These are phyloP conservation scores for Mastomys coucha DNA, from an alignment of 2,113 vertebrate genomes.

Conservation along the genomic window DNA sequence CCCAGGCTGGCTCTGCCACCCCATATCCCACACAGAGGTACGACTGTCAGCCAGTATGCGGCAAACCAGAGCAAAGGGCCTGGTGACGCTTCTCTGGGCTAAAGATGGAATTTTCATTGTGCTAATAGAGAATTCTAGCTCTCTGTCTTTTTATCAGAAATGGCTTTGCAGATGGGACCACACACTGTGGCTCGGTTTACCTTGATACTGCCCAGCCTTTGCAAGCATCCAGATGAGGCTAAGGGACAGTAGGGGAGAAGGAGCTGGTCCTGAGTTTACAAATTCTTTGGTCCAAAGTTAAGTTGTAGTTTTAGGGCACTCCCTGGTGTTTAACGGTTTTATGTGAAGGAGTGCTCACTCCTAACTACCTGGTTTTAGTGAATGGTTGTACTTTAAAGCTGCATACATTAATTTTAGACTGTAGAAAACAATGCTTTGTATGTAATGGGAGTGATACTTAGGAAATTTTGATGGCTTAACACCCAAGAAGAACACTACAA, in stretches of 20 bases:
- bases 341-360: neutral
- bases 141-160: neutral
- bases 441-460: slow-evolving; percentile 48
- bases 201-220: slow-evolving; percentile 24
- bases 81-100: slow-evolving; percentile 75
- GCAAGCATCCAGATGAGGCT: neutral
- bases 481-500: neutral
- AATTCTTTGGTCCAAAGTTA: neutral
- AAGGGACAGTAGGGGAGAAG: neutral
- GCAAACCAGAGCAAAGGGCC: slow-evolving; percentile 75
- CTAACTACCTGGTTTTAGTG: neutral
- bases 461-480: neutral
- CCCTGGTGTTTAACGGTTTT: neutral
- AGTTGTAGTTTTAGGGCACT: neutral
- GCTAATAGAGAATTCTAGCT: slow-evolving; percentile 63
- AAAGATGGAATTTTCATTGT: slow-evolving; percentile 77
- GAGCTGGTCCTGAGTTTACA: neutral
- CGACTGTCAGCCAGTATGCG: slow-evolving; percentile 78
- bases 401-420: neutral
- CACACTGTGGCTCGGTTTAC: neutral
- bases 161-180: neutral
- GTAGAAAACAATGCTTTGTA: neutral
- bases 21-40: slow-evolving; percentile 77
- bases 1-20: slow-evolving; percentile 64
- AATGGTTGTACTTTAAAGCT: slow-evolving; percentile 12